Conservation (phyloP, 2,888 invertebrate species). For the Priocnemis perturbator region DNA sequence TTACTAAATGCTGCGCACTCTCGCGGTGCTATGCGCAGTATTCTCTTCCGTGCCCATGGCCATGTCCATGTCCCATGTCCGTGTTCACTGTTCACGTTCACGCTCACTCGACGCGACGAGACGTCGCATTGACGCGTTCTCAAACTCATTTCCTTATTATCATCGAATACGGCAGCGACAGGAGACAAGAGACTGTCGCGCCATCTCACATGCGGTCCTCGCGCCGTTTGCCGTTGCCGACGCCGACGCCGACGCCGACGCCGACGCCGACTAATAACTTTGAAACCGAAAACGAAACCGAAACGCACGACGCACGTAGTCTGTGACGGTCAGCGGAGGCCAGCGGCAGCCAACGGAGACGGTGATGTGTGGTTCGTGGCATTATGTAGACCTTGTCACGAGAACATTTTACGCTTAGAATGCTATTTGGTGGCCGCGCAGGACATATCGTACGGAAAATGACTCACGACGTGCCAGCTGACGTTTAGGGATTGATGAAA, state of each 20-base stretch:
- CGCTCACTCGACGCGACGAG: too few species aligned
- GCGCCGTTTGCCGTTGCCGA: not conserved
- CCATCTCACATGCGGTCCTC: too few species aligned
- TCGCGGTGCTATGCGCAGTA: constrained; percentile 50
- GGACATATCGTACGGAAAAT: constrained; percentile 47
- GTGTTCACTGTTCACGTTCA: too few species aligned
- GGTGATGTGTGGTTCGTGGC: constrained; percentile 41
- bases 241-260: too few species aligned
- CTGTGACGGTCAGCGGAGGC: constrained; percentile 36
- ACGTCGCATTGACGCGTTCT: too few species aligned
- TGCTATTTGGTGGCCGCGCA: constrained; percentile 26
- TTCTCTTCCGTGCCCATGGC: not conserved
- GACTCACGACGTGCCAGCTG: constrained; percentile 41
- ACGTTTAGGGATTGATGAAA: constrained; percentile 70
- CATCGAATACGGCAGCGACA: too few species aligned
- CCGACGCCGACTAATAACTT: too few species aligned
- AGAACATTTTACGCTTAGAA: constrained; percentile 38
- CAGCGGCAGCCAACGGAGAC: constrained; percentile 38
- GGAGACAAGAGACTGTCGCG: too few species aligned
- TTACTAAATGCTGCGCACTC: constrained; percentile 50
- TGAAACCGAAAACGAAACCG: constrained; percentile 17
- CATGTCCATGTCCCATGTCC: too few species aligned
- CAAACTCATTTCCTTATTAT: too few species aligned
- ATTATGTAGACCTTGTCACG: constrained; percentile 47
- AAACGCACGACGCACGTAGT: constrained; percentile 32